Base-by-base conservation (phyloP, 2,113 vertebrate genomes). In the Panthera uncia region DNA sequence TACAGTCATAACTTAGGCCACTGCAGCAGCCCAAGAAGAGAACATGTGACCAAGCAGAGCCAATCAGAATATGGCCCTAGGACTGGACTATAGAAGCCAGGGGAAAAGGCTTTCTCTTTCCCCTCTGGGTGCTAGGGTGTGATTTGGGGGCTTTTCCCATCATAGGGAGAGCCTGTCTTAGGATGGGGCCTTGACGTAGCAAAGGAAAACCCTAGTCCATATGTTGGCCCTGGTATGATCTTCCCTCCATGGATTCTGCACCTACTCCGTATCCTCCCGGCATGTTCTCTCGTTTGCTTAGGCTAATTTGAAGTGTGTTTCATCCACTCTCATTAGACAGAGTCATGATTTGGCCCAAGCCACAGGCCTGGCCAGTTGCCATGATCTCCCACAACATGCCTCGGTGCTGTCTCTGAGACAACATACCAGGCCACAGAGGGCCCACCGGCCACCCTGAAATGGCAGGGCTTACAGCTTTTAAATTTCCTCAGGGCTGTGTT, bases 341-440 rank as follows among this genome's bases (percentile, higher is more conserved):
- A 38, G 61, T 57, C 66, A 80, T 19, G 73, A 73, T n/a, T 21
- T 31, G 23, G 7, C 27, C 52, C 74, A 80, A 79, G 16, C 48
- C 61, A 27, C 31, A 31, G 7, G 5, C 31, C 63, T 15, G 4
- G 65, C 71, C 21, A 66, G 21, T 1, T 15, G 65, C 48, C n/a
- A 14, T 0, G 0, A 8, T 12, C 18, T 38, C 2, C 18, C 14
- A 6, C 38, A 5, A 29, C 3, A 7, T 1, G 16, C 11, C 84
- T 31, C 4, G 2, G 36, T 31, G 29, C 23, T 61, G 27, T 31
- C 57, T 74, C 29, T 0, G 1, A 52, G 71, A 33, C 7, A 10
- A 33, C 7, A 29, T 3, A n/a, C 36, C 7, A 10, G 68, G 69
- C 33, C 85, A 31, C 25, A 92, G 80, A 82, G 74, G 41, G 33